A percentile compares a stretch with the other conserved stretches of the same genome.
phyloP scores from a whole-genome alignment of 1,140 invertebrate genomes.

The Cyphomyrmex costatus region DNA sequence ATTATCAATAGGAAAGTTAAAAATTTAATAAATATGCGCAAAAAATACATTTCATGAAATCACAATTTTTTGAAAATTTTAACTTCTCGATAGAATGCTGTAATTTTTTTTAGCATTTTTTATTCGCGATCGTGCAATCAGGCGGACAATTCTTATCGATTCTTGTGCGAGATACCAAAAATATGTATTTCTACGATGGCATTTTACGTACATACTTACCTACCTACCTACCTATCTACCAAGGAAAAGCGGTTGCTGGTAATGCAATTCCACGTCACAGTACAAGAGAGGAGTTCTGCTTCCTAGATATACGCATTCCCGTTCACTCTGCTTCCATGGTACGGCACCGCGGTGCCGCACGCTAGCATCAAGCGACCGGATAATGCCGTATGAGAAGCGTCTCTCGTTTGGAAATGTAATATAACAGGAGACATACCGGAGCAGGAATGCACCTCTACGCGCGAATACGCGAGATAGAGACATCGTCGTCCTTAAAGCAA shows the following conservation, averaged over 20 bases:
- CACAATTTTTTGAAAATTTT: not conserved
- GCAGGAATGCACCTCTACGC: slow-evolving; percentile 43
- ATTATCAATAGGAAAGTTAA: not conserved
- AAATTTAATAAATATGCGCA: not conserved
- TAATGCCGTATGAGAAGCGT: slow-evolving; percentile 66
- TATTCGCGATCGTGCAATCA: slow-evolving; percentile 12
- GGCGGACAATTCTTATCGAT: slow-evolving; percentile 48
- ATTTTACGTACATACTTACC: slow-evolving; percentile 51
- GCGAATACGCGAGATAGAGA: slow-evolving; percentile 61
- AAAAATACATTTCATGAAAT: not conserved
- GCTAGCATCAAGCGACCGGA: slow-evolving; percentile 50
- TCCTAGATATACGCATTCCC: slow-evolving; percentile 66
- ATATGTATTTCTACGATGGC: slow-evolving; percentile 51
- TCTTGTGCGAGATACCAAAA: slow-evolving; percentile 19
- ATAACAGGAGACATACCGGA: slow-evolving; percentile 70
- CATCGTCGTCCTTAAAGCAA: slow-evolving; percentile 42
- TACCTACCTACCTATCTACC: not conserved
- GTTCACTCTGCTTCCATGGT: not conserved
- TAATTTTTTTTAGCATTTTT: not conserved
- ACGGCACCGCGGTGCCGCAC: not conserved
- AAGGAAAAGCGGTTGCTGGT: slow-evolving; percentile 51
- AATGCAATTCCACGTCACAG: slow-evolving; percentile 68
- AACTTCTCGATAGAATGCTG: not conserved
- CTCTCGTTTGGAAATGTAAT: slow-evolving; percentile 67
- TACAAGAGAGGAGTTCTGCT: slow-evolving; percentile 24